Conservation (phyloP, 2,888 invertebrate species). For the Brachypalpus laphriformis region DNA sequence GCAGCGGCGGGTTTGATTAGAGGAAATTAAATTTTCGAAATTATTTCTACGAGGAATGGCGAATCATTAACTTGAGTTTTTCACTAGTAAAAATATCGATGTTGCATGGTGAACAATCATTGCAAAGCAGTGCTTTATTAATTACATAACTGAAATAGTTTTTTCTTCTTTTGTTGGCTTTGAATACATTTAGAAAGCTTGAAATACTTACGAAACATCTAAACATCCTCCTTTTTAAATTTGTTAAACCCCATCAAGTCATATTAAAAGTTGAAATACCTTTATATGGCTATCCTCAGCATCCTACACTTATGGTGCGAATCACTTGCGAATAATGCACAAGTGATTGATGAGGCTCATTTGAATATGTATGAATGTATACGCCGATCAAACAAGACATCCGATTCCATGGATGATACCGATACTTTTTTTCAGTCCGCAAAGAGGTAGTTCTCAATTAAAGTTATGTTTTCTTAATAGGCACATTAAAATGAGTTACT, state of each 20-base stretch:
- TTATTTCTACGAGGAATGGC: slow-evolving; percentile 28
- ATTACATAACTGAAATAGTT: slow-evolving; percentile 20
- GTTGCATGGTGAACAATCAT: background rate
- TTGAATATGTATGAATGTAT: background rate
- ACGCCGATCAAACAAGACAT: background rate
- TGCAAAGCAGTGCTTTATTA: background rate
- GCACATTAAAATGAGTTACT: background rate
- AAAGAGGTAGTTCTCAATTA: background rate
- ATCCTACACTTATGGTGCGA: background rate
- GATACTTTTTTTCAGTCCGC: background rate
- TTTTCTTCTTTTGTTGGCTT: background rate
- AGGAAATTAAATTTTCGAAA: slow-evolving; percentile 27
- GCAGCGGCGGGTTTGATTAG: background rate
- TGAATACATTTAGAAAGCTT: slow-evolving; percentile 22
- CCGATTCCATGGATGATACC: background rate
- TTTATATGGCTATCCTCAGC: background rate
- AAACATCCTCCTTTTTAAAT: background rate
- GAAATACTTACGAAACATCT: slow-evolving; percentile 7
- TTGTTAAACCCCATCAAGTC: background rate
- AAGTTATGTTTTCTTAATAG: background rate
- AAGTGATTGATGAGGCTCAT: background rate
- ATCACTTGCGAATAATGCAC: background rate
- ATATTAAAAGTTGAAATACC: background rate
- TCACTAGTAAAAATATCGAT: slow-evolving; percentile 14
- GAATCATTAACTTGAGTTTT: slow-evolving; percentile 21